Percentiles rank a stretch among this genome's conserved stretches.
phyloP scores from a whole-genome alignment of 2,113 vertebrate genomes.

The Gymnocephalus cernua region DNA sequence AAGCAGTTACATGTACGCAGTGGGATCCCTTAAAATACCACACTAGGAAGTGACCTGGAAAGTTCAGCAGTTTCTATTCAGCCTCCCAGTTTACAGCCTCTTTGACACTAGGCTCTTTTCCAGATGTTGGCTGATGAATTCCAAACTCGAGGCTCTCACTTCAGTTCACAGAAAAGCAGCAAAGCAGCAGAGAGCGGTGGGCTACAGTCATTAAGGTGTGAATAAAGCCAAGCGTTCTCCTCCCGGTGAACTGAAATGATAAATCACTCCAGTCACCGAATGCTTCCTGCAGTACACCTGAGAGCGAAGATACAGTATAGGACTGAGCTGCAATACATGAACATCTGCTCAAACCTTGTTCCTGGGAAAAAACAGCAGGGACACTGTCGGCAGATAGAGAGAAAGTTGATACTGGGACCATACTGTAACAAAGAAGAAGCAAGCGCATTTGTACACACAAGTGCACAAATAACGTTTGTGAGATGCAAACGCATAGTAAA shows the following conservation, averaged over 20 bases:
- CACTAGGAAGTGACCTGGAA: conserved; percentile 53
- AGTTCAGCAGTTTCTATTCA: conserved; percentile 49
- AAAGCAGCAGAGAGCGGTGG: background rate
- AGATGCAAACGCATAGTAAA: background rate
- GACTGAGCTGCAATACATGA: conserved; percentile 5
- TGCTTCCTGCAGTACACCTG: conserved; percentile 46
- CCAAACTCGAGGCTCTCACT: conserved; percentile 4
- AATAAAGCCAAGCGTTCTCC: conserved; percentile 35
- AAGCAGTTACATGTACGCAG: background rate
- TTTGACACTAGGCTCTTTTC: conserved; percentile 53
- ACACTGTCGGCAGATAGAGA: background rate
- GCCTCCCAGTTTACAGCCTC: conserved; percentile 38
- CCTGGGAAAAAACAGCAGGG: background rate
- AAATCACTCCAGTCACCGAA: conserved; percentile 47
- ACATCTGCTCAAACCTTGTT: conserved; percentile 33
- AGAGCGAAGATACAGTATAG: conserved; percentile 20
- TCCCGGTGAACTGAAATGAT: conserved; percentile 54
- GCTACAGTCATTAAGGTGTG: conserved; percentile 36
- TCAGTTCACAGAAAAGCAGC: conserved; percentile 9
- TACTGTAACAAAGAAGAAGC: background rate
- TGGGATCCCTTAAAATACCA: conserved; percentile 6
- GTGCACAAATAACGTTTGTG: background rate
- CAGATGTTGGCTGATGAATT: conserved; percentile 57
- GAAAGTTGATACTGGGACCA: background rate
- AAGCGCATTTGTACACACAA: background rate